Evolutionary conservation across 2,888 invertebrate genomes (phyloP).

Genomic region (Leptinotarsa haldemani): DNA sequence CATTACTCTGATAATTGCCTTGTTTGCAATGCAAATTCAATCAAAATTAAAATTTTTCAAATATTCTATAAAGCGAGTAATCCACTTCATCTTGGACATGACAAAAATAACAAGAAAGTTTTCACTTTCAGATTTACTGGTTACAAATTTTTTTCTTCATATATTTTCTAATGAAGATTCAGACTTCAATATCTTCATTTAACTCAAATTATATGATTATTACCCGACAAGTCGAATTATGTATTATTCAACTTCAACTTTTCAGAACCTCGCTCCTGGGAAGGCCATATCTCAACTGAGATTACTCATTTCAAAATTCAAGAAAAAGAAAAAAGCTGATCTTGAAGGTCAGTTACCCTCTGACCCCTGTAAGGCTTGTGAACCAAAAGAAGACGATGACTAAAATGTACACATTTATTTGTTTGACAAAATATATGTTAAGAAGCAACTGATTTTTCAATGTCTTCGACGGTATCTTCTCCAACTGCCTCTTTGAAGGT

Average conservation of each 20-base stretch:
- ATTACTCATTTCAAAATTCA: constrained; percentile 68
- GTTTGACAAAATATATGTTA: constrained; percentile 32
- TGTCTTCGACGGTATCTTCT: constrained; percentile 43
- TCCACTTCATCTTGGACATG: too few species aligned
- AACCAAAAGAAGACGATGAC: constrained; percentile 15
- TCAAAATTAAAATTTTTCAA: too few species aligned
- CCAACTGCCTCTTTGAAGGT: constrained; percentile 56
- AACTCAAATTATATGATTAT: too few species aligned
- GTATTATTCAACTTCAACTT: constrained; percentile 19
- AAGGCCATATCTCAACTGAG: constrained; percentile 71
- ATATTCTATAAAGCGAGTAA: too few species aligned
- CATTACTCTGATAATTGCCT: too few species aligned
- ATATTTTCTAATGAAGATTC: too few species aligned
- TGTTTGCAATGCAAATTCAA: too few species aligned
- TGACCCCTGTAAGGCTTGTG: constrained; percentile 48
- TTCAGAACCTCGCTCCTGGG: constrained; percentile 52
- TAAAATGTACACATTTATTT: constrained; percentile 24
- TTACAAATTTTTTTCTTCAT: too few species aligned
- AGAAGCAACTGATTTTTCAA: constrained; percentile 35
- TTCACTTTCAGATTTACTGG: too few species aligned
- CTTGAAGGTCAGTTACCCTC: constrained; percentile 48
- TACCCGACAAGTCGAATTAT: too few species aligned
- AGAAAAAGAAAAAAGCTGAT: constrained; percentile 60
- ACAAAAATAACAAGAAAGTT: too few species aligned
- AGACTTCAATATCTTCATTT: too few species aligned